phyloP scores from a whole-genome alignment of 2,113 vertebrate genomes.

The Gnathonemus echidnorhynchus region DNA sequence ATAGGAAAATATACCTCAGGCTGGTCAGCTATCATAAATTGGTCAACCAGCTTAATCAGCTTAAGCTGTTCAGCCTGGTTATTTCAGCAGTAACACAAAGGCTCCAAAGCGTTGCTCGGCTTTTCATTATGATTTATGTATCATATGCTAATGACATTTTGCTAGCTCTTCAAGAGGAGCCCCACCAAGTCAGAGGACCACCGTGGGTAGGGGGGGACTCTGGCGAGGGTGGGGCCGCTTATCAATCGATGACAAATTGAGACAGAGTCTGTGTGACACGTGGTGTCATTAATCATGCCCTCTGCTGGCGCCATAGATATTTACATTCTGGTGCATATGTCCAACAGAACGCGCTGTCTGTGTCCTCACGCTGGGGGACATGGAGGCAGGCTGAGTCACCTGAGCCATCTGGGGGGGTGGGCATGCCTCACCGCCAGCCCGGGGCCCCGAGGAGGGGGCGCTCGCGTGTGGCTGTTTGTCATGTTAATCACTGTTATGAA shows the following conservation, averaged over 20 bases:
- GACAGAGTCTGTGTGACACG: conserved; percentile 21
- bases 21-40: neutral
- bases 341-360: conserved; percentile 26
- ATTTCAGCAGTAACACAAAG: conserved; percentile 19
- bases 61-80: neutral
- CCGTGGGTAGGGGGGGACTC: neutral
- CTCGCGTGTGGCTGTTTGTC: conserved; percentile 17
- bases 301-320: conserved; percentile 42
- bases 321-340: conserved; percentile 44
- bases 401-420: conserved; percentile 36
- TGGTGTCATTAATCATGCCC: conserved; percentile 39
- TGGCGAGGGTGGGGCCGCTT: neutral
- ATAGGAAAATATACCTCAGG: neutral
- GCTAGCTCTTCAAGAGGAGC: neutral
- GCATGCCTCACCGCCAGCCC: neutral
- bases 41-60: neutral
- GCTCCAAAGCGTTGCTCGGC: neutral
- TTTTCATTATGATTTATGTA: neutral
- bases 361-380: conserved; percentile 13
- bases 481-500: conserved; percentile 23
- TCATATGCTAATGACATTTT: neutral
- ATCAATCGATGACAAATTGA: conserved; percentile 24
- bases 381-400: conserved; percentile 27
- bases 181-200: neutral
- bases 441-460: neutral